Percentiles rank a stretch among this genome's conserved stretches.
phyloP scores from a whole-genome alignment of 2,888 invertebrate species.

The Cybosia mesomella region DNA sequence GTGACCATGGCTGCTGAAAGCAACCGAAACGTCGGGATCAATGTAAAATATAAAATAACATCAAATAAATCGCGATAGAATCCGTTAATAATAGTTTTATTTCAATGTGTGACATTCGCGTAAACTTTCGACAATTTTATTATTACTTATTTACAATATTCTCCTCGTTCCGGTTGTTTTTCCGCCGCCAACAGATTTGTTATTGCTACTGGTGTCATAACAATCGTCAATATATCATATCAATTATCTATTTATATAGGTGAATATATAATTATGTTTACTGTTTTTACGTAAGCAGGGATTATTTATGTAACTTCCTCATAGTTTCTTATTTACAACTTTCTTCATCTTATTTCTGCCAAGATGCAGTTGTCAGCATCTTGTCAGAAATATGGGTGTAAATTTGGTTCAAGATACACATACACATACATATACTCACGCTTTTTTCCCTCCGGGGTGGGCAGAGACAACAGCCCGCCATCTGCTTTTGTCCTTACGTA shows the following conservation, averaged over 20 bases:
- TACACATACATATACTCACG: too few species aligned
- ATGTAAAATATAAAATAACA: too few species aligned
- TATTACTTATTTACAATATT: not conserved
- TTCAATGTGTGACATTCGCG: too few species aligned
- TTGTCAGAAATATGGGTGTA: not conserved
- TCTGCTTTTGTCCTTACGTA: too few species aligned
- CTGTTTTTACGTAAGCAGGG: not conserved
- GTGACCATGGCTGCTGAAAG: too few species aligned
- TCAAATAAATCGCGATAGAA: too few species aligned
- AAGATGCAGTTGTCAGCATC: not conserved
- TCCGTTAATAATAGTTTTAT: too few species aligned
- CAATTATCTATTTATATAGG: not conserved
- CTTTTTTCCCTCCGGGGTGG: too few species aligned
- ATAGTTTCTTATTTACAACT: not conserved
- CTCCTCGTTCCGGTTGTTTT: not conserved
- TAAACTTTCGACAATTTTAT: too few species aligned
- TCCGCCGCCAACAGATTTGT: not conserved
- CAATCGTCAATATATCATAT: not conserved
- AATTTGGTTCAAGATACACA: too few species aligned
- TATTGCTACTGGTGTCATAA: not conserved
- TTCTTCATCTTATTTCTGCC: not conserved
- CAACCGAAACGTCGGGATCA: too few species aligned
- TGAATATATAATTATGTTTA: not conserved
- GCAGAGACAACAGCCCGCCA: too few species aligned
- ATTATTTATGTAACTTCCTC: not conserved